Conservation (phyloP, 2,797 vertebrate species). For the Labeo calbasu region DNA sequence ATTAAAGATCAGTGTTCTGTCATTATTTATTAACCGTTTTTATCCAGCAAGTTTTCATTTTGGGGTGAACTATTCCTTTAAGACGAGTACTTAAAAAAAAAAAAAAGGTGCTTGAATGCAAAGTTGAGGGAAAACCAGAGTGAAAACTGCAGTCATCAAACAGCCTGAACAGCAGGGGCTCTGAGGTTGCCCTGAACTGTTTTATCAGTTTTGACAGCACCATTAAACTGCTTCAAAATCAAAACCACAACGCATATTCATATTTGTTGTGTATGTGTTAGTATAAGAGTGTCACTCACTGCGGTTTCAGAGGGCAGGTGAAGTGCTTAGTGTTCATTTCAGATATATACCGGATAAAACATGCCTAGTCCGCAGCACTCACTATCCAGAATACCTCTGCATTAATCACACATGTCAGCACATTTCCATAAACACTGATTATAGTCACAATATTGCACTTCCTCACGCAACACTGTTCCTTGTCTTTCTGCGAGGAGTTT, state of each 20-base stretch:
- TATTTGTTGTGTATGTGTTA: slow-evolving; percentile 2
- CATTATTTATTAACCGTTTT: background rate
- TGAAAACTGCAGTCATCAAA: slow-evolving; percentile 13
- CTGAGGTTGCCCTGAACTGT: slow-evolving; percentile 19
- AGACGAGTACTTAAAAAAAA: background rate
- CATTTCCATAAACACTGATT: slow-evolving; percentile 36
- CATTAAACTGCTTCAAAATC: slow-evolving; percentile 2
- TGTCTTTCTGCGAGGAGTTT: background rate
- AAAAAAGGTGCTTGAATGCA: background rate
- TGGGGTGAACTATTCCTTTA: background rate
- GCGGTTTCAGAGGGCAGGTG: slow-evolving; percentile 19
- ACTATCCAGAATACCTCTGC: slow-evolving; percentile 8
- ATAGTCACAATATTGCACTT: slow-evolving; percentile 12
- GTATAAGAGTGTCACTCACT: slow-evolving; percentile 31
- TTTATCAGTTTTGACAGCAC: slow-evolving; percentile 33
- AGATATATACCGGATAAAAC: slow-evolving; percentile 32
- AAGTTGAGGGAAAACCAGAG: background rate
- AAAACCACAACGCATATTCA: slow-evolving; percentile 29
- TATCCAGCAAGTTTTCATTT: background rate
- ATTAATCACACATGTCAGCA: slow-evolving; percentile 46
- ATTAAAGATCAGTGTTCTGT: background rate
- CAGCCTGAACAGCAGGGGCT: background rate
- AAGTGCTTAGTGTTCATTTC: slow-evolving; percentile 43
- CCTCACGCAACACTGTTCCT: background rate
- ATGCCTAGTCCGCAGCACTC: slow-evolving; percentile 31